These are phyloP conservation scores for Erithacus rubecula DNA, from an alignment of 2,797 vertebrate genomes.

Conservation along the genomic window DNA sequence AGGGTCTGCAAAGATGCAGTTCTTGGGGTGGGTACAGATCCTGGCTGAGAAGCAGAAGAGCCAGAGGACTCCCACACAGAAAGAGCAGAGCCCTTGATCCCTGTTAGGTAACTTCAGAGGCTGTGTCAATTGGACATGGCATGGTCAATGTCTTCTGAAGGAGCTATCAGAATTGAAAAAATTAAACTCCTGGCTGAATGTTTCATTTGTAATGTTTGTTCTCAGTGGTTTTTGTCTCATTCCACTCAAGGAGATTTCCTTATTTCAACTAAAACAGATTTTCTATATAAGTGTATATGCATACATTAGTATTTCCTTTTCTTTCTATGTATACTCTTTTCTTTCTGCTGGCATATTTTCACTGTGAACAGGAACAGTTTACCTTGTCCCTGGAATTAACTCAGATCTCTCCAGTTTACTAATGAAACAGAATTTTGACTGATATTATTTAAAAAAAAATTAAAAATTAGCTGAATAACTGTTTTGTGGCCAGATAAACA, in stretches of 20 bases:
- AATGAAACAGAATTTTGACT: neutral
- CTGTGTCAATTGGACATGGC: neutral
- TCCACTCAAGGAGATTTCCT: neutral
- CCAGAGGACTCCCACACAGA: neutral
- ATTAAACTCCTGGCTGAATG: neutral
- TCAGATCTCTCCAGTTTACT: neutral
- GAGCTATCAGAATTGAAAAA: neutral
- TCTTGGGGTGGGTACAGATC: neutral
- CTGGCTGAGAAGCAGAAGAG: neutral
- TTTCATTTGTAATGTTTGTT: neutral
- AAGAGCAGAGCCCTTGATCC: neutral
- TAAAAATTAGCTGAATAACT: neutral
- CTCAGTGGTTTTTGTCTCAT: neutral
- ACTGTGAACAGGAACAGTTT: neutral
- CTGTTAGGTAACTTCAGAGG: neutral
- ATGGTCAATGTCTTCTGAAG: neutral
- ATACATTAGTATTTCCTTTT: conserved; percentile 13
- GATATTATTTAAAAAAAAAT: neutral
- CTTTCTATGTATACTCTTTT: neutral
- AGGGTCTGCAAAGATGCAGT: neutral
- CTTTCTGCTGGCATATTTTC: neutral
- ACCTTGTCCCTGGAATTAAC: neutral
- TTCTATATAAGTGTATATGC: neutral
- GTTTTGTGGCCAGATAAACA: neutral
- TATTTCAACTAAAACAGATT: neutral